Base-by-base conservation (phyloP, 2,888 invertebrate species). In the Metellina segmentata region DNA sequence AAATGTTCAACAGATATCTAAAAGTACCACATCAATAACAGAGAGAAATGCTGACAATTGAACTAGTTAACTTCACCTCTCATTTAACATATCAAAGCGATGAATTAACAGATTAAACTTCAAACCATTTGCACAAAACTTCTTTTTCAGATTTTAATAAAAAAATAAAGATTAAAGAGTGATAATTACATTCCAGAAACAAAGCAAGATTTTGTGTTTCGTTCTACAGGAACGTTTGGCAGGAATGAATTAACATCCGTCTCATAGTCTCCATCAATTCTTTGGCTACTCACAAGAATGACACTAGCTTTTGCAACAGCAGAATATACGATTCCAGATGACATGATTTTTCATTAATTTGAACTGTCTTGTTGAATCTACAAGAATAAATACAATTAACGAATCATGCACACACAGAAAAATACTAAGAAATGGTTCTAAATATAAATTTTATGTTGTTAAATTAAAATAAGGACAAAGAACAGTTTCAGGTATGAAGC, bases 141-240 rank as follows among this genome's bases (percentile, higher is more conserved):
- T 34, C 34, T 34, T 34, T 34, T 4, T 34, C 34, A 34, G 34
- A 72, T 20, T 4, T 20, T 34, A 0, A 11, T 74, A 20, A 0
- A 78, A 0, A 20, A 16, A 49, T 77, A 8, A 19, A 48, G 20
- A 85, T 34, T 86, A 20, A 9, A 49, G 6, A 49, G 49, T 69
- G 19, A 74, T 72, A 88, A 90, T 92, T 89, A 93, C 93, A 89
- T 77, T 85, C 90, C 86, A 71, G 88, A 90, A 1, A 81, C 85
- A 78, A 89, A 93, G 61, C 91, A 82, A 34, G 92, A 87, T 69
- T 93, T 93, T n/a, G 92, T 93, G 49, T 93, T 92, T 11, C 85
- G 19, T 52, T 89, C 88, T 20, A 89, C 81, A 19, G 93, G 85
- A 53, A 93, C 49, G 69, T 90, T 92, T 52, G 92, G 88, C 13